phyloP scores from a whole-genome alignment of 2,113 vertebrate species.

The Xenotilapia flavipinnis region DNA sequence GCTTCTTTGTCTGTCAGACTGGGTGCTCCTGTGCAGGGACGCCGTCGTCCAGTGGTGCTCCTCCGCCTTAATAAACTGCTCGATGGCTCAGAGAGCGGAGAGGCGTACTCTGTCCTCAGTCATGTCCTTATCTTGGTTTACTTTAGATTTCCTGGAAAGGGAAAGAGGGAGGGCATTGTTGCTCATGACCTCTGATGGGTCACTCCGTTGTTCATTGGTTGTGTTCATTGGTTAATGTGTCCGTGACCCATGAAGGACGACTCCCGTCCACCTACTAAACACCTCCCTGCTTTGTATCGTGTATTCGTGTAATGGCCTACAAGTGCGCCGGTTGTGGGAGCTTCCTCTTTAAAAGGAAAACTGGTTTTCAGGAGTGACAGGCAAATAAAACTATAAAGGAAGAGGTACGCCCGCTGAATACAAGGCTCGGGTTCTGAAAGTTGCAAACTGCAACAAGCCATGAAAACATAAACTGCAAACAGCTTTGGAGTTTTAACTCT shows the following conservation, averaged over 20 bases:
- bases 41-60: neutral
- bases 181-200: neutral
- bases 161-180: neutral
- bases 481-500: neutral
- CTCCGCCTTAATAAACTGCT: slow-evolving; percentile 13
- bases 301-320: neutral
- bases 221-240: neutral
- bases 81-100: neutral
- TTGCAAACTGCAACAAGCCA: neutral
- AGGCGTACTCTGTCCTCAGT: neutral
- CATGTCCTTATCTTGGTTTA: neutral
- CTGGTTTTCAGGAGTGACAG: neutral
- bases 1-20: slow-evolving; percentile 21
- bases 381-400: neutral
- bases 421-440: neutral
- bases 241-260: neutral
- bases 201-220: too few relatives aligned
- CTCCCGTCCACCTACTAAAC: neutral
- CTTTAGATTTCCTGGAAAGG: neutral
- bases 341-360: neutral
- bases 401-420: neutral
- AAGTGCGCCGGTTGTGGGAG: neutral
- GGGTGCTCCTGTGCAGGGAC: neutral
- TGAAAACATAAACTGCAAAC: neutral
- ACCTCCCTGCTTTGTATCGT: neutral